Base-by-base conservation (phyloP, 53 echinoderm and acorn worm species). In the Antedon mediterranea region DNA sequence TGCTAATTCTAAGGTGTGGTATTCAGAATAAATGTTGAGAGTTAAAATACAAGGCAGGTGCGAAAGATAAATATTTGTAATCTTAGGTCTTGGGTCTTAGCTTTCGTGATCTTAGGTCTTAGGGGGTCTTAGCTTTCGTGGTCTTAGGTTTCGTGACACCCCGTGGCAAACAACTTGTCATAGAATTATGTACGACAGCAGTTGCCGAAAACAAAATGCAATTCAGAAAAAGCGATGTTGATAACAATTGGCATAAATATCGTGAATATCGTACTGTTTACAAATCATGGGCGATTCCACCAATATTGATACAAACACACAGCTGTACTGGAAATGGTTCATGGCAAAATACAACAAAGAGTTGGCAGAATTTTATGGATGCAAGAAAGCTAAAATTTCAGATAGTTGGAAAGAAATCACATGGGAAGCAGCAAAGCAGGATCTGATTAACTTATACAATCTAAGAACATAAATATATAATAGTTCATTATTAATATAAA, bases 301-400 rank as follows among this genome's bases (percentile, higher is more conserved):
- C 57, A 18, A 37, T 37, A 11, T 57, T 13, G 57, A 8, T 3
- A 8, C 15, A 18, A 14, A 57, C 0, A 71, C 83, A 32, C 34
- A 74, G 0, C 71, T 72, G 18, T 83, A 83, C 44, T 83, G 83
- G 83, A 83, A 77, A 71, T 83, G 83, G 83, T 77, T 83, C 4
- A 26, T 83, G 34, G 74, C 74, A 30, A 37, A 30, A 1, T 83
- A 74, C 41, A 83, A 78, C 23, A 28, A 83, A 9, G 83, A 83
- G 15, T 77, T 83, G 30, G 83, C 83, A 13, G 13, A 28, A 37
- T 28, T 77, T 27, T 83, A 77, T 37, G 77, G 71, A 28, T 29
- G 71, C 4, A 32, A 8, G 14, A 34, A 77, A 41, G 83, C 83
- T 26, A 9, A 77, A 0, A 74, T 83, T 34, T 83, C 83, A 8